A percentile compares a stretch with the other conserved stretches of the same genome.
Conservation (phyloP, 2,888 invertebrate species). For the Phyto melanocephala region DNA sequence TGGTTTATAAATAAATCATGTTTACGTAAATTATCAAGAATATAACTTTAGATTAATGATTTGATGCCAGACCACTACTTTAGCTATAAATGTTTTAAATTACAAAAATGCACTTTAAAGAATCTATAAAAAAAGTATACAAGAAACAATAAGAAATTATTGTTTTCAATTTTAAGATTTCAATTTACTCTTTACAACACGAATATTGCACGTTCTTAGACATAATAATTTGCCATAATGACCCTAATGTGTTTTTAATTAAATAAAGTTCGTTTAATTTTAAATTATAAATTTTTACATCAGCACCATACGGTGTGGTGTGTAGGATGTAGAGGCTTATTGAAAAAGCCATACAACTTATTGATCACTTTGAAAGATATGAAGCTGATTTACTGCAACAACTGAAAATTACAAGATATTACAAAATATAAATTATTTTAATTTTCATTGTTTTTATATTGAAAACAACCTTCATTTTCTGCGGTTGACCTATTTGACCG, state of each 20-base stretch:
- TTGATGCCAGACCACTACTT: neutral
- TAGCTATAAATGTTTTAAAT: too few relatives aligned
- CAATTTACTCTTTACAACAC: too few relatives aligned
- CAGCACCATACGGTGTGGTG: neutral
- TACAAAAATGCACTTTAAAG: too few relatives aligned
- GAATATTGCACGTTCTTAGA: too few relatives aligned
- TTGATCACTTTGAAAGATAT: constrained; percentile 1
- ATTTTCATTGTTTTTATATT: too few relatives aligned
- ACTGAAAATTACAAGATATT: constrained; percentile 12
- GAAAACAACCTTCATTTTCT: too few relatives aligned
- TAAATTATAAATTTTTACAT: neutral
- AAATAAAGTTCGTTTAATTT: neutral
- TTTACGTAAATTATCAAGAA: neutral
- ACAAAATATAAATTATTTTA: too few relatives aligned
- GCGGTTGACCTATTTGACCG: too few relatives aligned
- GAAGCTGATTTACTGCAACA: neutral
- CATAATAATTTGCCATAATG: too few relatives aligned
- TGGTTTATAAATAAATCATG: neutral
- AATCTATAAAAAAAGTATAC: too few relatives aligned
- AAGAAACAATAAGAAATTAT: too few relatives aligned
- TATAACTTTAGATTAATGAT: neutral
- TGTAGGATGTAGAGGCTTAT: constrained; percentile 31
- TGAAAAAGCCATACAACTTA: neutral
- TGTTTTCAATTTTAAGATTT: too few relatives aligned
- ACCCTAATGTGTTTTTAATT: constrained; percentile 1